Evolutionary conservation across 2,113 vertebrate species (phyloP).

Genomic region (Corythoichthys intestinalis): DNA sequence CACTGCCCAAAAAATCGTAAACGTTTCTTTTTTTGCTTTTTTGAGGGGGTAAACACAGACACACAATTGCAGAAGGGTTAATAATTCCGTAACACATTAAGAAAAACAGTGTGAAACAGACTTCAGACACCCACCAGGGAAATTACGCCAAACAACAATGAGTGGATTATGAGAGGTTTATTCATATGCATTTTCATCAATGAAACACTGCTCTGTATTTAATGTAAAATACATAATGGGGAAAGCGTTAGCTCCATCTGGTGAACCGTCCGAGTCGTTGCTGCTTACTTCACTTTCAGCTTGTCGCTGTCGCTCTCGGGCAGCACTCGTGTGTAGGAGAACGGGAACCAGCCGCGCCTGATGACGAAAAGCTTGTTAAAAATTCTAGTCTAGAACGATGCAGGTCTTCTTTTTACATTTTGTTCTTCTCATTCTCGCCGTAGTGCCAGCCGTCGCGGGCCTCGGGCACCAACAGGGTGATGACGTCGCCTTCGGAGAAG

Average conservation of each 20-base stretch:
- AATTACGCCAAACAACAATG: constrained; percentile 1
- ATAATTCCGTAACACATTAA: no score
- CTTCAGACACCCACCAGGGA: not conserved
- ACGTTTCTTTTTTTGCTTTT: not conserved
- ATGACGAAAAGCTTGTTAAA: constrained; percentile 8
- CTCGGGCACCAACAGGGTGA: constrained; percentile 94
- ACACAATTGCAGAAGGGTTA: no score
- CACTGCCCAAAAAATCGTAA: not conserved
- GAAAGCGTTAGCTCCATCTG: not conserved
- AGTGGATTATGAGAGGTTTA: not conserved
- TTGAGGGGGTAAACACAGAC: no score
- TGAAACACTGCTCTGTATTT: not conserved
- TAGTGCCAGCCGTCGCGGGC: constrained; percentile 98
- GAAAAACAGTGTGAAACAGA: not conserved
- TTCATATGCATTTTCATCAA: not conserved
- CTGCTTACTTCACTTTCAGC: constrained; percentile 84
- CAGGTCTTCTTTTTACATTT: constrained; percentile 76
- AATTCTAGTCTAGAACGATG: no score
- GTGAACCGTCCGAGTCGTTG: not conserved
- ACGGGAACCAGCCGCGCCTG: constrained; percentile 98
- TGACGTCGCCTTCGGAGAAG: constrained; percentile 94
- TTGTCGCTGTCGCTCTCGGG: constrained; percentile 82
- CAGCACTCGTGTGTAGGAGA: constrained; percentile 94
- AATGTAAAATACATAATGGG: not conserved
- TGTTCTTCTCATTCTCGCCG: constrained; percentile 96